These are phyloP conservation scores for Pseudeuparius sepicola DNA, from an alignment of 2,888 invertebrate genomes.

Conservation along the genomic window DNA sequence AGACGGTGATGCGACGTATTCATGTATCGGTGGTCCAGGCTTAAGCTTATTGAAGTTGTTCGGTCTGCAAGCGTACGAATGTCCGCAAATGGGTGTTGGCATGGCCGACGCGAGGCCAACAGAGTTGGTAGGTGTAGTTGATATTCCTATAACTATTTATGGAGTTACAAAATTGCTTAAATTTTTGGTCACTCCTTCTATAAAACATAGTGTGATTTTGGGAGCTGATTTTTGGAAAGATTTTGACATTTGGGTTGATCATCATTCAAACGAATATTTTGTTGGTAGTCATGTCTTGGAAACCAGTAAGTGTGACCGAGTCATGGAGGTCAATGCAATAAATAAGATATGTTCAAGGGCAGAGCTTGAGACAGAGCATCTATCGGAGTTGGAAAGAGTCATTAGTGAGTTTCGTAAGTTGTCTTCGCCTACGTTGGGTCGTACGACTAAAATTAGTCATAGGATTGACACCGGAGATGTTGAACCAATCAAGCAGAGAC, in stretches of 20 bases:
- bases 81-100: no score
- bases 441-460: background rate
- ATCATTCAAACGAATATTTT: no score
- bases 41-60: constrained; percentile 4
- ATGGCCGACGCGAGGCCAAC: no score
- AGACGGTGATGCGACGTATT: constrained; percentile 10
- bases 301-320: no score
- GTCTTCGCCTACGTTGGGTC: background rate
- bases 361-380: background rate
- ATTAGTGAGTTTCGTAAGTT: background rate
- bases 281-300: no score
- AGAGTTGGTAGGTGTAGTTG: no score
- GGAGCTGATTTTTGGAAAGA: background rate
- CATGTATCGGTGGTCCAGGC: constrained; percentile 4
- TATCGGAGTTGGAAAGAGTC: background rate
- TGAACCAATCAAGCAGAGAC: background rate
- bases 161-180: no score
- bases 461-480: constrained; percentile 1
- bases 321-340: no score
- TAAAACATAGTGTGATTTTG: no score
- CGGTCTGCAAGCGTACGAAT: no score
- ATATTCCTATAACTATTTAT: no score
- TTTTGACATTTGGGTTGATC: background rate
- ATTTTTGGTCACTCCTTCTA: no score
- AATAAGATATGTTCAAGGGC: background rate